Evolutionary conservation across 2,113 vertebrate species (phyloP).

Genomic region (Forbesichthys agassizii): DNA sequence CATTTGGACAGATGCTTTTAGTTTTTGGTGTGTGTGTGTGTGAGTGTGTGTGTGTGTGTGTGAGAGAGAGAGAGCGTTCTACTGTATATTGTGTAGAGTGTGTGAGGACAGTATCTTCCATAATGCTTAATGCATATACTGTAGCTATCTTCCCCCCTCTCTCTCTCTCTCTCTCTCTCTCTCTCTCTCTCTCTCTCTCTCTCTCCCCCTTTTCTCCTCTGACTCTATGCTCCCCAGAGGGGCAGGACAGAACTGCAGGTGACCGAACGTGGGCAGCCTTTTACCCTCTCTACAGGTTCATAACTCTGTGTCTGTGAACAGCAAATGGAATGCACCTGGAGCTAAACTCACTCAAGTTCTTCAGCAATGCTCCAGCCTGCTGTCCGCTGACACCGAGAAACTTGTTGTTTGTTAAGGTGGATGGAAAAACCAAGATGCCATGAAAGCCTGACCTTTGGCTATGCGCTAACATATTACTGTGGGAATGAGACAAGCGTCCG

Average conservation of each 20-base stretch:
- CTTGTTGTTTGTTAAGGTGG: conserved; percentile 28
- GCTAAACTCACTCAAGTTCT: conserved; percentile 21
- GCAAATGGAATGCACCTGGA: not conserved
- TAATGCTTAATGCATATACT: conserved; percentile 23
- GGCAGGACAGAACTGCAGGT: not conserved
- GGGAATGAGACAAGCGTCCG: conserved; percentile 32
- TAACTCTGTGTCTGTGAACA: conserved; percentile 28
- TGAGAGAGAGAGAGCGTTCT: not conserved
- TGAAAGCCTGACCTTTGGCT: conserved; percentile 63
- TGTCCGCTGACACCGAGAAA: conserved; percentile 14
- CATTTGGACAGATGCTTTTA: conserved; percentile 51
- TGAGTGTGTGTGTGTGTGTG: not conserved
- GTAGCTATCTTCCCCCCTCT: conserved; percentile 14
- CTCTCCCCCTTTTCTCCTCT: conserved; percentile 3
- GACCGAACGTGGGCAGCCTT: conserved; percentile 26
- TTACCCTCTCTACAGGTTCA: conserved; percentile 16
- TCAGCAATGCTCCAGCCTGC: not conserved
- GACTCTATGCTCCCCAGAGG: conserved; percentile 5
- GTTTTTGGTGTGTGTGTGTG: not conserved
- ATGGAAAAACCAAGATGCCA: conserved; percentile 43
- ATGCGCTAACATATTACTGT: conserved; percentile 50
- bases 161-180: conserved; percentile 3
- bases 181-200: conserved; percentile 9
- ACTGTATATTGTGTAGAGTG: too few species aligned
- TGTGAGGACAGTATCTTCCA: not conserved